These are phyloP conservation scores for Neomicropteryx cornuta DNA, from an alignment of 1,140 invertebrate genomes.

Conservation along the genomic window DNA sequence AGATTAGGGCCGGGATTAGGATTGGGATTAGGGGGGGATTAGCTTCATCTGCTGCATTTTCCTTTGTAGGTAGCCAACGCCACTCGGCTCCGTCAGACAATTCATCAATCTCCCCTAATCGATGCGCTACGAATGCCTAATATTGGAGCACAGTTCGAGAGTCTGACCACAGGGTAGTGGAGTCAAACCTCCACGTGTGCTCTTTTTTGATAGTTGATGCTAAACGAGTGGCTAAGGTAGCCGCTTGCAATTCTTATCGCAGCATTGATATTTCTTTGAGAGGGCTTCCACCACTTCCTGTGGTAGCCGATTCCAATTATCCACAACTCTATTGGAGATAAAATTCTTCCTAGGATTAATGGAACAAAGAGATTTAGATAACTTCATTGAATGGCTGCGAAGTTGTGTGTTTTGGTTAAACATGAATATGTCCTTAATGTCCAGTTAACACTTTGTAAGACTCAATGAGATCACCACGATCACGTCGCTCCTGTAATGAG, in stretches of 20 bases:
- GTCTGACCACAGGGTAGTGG: conserved; percentile 18
- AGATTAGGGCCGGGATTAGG: no score
- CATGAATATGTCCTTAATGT: no score
- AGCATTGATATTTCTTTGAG: conserved; percentile 16
- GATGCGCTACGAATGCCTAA: conserved; percentile 16
- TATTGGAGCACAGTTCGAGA: conserved; percentile 18
- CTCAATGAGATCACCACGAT: no score
- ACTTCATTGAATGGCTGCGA: no score
- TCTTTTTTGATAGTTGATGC: conserved; percentile 9
- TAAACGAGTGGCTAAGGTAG: conserved; percentile 14
- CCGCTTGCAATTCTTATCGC: conserved; percentile 18
- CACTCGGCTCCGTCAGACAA: conserved; percentile 16
- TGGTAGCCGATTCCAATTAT: no score
- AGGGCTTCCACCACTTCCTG: conserved; percentile 17
- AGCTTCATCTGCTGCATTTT: conserved; percentile 21
- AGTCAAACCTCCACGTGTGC: conserved; percentile 3
- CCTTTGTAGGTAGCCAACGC: conserved; percentile 18
- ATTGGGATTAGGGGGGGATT: no score
- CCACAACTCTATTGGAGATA: no score
- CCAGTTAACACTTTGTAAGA: no score
- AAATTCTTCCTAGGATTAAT: no score
- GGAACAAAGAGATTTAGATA: no score
- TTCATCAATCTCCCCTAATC: conserved; percentile 21
- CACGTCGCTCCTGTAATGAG: no score
- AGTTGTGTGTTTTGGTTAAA: no score